Percentiles rank a stretch among this genome's conserved stretches.
phyloP scores from a whole-genome alignment of 2,113 vertebrate genomes.

The Hyaena hyaena region DNA sequence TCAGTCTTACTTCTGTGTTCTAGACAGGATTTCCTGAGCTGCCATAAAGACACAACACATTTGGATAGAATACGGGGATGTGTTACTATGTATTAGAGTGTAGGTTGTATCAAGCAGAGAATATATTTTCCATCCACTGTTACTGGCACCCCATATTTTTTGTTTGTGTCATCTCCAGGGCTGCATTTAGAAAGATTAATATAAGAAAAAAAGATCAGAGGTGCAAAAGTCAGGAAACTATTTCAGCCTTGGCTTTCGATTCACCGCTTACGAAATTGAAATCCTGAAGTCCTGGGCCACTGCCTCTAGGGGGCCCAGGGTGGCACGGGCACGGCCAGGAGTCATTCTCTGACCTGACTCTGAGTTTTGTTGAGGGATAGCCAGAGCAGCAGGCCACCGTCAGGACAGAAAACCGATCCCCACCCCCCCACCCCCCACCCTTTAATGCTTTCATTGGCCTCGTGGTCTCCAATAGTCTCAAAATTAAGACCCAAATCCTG shows the following conservation, averaged over 20 bases:
- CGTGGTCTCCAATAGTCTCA: neutral
- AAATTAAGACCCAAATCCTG: neutral
- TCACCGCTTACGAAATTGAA: neutral
- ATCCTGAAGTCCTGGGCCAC: neutral
- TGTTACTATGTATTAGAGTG: neutral
- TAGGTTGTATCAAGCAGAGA: conserved; percentile 13
- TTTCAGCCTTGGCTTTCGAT: neutral
- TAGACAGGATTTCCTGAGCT: neutral
- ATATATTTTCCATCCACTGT: neutral
- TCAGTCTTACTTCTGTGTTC: neutral
- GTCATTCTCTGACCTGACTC: neutral
- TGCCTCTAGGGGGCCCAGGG: neutral
- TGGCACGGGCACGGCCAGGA: neutral
- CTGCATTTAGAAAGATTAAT: conserved; percentile 14
- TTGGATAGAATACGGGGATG: neutral
- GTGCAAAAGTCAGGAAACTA: neutral
- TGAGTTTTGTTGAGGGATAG: neutral
- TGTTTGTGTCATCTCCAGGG: neutral
- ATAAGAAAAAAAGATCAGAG: neutral
- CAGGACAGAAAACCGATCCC: neutral
- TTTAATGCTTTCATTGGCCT: neutral
- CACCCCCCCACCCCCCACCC: rapidly evolving
- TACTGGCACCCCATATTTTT: neutral
- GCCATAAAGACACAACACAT: neutral
- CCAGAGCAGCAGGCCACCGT: neutral